Evolutionary conservation across 1,140 invertebrate genomes (phyloP), one percentile per base, ranked within the genome.

Genomic region (Zaprionus africanus): DNA sequence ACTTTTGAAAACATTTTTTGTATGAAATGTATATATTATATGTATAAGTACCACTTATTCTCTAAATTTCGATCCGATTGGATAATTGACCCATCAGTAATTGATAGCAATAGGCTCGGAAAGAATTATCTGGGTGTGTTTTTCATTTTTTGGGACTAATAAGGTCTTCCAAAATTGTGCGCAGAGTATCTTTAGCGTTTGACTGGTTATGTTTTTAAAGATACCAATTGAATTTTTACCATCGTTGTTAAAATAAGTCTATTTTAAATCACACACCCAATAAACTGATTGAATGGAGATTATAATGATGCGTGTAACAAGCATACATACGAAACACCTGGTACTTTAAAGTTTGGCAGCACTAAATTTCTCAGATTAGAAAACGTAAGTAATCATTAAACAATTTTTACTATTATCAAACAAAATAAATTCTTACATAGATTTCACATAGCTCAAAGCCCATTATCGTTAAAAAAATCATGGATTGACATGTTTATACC

Each of bases 381-480:
- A 7, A 7, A 41, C 1, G n/a, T 6, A 7, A 43, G 12, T 38
- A 15, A n/a, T 13, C 9, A 31, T 28, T 9, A 12, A 11, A 13
- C 5, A 15, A 6, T 15, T 6, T 41, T n/a, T n/a, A n/a, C 5
- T 15, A 15, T 17, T 6, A 17, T n/a, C 17, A 7, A 9, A 17
- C 5, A 9, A 6, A 17, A n/a, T 43, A n/a, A n/a, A 17, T 43
- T 43, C 5, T 17, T 9, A 17, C 38, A 15, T 4, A n/a, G 38
- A 41, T 41, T 12, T 41, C 38, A 43, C 7, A 31, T 7, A 31
- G 28, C 28, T 31, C 28, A 6, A 7, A 43, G 41, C 15, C 19
- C 34, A 56, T 70, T 70, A 82, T 82, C 80, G 11, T 5, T 38
- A 31, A 0, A 49, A 5, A 49, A 22, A 49, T 22, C 3, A 22